Base-by-base conservation (phyloP, 2,888 invertebrate species). In the Philhelius pedissequus region DNA sequence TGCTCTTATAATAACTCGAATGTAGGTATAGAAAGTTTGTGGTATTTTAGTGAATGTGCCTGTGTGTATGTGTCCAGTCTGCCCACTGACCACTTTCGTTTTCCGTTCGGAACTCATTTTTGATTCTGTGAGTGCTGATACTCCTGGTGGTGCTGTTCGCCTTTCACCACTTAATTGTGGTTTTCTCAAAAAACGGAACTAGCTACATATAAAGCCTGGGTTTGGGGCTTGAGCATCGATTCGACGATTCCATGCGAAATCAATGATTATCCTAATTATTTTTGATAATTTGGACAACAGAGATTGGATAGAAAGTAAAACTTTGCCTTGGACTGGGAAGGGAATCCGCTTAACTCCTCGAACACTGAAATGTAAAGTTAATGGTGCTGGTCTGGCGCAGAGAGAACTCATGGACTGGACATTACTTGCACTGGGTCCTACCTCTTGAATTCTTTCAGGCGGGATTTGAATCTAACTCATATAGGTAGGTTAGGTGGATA, bases 241-340 rank as follows among this genome's bases (percentile, higher is more conserved):
- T n/a, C n/a, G n/a, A n/a, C n/a, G 84, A 84, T 66, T 79, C 76
- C 80, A 76, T 54, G 58, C 71, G 54, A 84, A 80, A 76, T 80
- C 84, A 80, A 80, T 84, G 84, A 84, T 84, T 84, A 84, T 84
- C 84, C 84, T 84, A 80, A 84, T 84, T 84, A 80, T 54, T 71
- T 84, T 64, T 62, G 75, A 80, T 80, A 80, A 75, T 79, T 80
- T 64, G 52, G 56, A 50, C 52, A 70, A 48, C 43, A 52, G n/a
- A 62, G 32, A 74, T 66, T 74, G 66, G 58, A 71, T 69, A 30
- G 68, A 73, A 68, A 71, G 70, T 68, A 52, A 70, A 71, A 60
- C 45, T 50, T 32, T 27, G 15, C 43, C 9, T 15, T 25, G 40
- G 8, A 30, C 30, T 64, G 18, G 48, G 66, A 35, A 35, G 18